Evolutionary conservation across 2,797 vertebrate genomes (phyloP), one percentile per base, ranked within the genome.

Genomic region (Anableps anableps): DNA sequence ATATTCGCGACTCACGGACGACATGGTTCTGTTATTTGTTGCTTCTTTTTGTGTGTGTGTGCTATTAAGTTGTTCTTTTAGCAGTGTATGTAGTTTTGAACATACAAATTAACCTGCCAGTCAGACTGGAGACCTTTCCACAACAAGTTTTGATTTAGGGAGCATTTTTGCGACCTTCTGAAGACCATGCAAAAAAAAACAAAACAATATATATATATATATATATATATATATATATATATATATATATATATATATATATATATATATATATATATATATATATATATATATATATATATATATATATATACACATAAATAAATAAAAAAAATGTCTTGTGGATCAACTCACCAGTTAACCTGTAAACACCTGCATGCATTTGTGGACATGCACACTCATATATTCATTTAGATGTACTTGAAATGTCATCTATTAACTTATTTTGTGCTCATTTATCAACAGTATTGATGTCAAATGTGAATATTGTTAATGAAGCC

Each of bases 381-480:
- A 50, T 95, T 94, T 93, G 92, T 94, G 91, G 87, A 94, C 94
- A 95, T 86, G 90, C 92, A 88, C 93, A 91, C 90, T 58, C 92
- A 92, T 93, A 92, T 89, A 85, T 89, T 89, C 93, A 92, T 94
- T 84, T 92, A 91, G 91, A 89, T 78, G 86, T 93, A 85, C 88
- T 90, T 86, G 87, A 83, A 88, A 88, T 86, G 85, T 93, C 91
- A 88, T 85, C 36, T 93, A 92, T 90, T 93, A 93, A 93, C 86
- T 93, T 94, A 83, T 90, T 95, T 94, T 94, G 93, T 96, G 89
- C 93, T 94, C 90, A 95, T 94, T 95, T 95, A 94, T 95, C 92
- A 92, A 90, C 94, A 94, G 94, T 96, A 94, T 96, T 95, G 92
- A 95, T 95, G 95, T 96, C 93, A 95, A 91, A 95, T 95, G 95